Percentiles rank a stretch among this genome's conserved stretches.
These are phyloP conservation scores for Plotosus lineatus DNA, from an alignment of 2,113 vertebrate genomes.

Conservation along the genomic window DNA sequence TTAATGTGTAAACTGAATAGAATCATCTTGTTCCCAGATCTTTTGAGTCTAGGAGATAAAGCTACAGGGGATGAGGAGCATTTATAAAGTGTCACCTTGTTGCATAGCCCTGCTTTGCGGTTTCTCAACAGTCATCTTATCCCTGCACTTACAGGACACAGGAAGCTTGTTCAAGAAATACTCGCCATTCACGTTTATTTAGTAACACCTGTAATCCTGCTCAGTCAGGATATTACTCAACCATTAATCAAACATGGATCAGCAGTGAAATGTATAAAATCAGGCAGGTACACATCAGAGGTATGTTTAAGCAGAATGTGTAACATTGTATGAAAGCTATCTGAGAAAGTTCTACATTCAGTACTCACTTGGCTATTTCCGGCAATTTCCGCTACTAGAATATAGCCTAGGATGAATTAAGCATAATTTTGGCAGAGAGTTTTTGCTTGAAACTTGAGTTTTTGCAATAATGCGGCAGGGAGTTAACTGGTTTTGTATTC, in stretches of 20 bases:
- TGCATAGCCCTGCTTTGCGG: conserved; percentile 83
- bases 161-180: conserved; percentile 30
- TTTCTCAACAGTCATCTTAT: conserved; percentile 69
- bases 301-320: too few species aligned
- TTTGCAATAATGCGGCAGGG: too few species aligned
- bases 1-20: conserved; percentile 52
- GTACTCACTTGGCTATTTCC: too few species aligned
- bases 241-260: too few species aligned
- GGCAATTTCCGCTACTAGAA: too few species aligned
- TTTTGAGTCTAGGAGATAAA: conserved; percentile 74
- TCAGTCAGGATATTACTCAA: not conserved
- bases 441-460: too few species aligned
- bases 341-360: too few species aligned
- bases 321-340: too few species aligned
- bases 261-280: not conserved
- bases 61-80: conserved; percentile 72
- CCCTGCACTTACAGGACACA: conserved; percentile 52
- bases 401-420: too few species aligned
- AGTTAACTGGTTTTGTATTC: too few species aligned
- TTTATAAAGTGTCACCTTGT: conserved; percentile 77
- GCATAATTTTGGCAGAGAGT: too few species aligned
- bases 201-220: not conserved
- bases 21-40: conserved; percentile 84
- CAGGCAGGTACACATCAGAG: not conserved
- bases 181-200: not conserved